Conservation (phyloP, 2,113 vertebrate species). For the Leiothrix lutea region DNA sequence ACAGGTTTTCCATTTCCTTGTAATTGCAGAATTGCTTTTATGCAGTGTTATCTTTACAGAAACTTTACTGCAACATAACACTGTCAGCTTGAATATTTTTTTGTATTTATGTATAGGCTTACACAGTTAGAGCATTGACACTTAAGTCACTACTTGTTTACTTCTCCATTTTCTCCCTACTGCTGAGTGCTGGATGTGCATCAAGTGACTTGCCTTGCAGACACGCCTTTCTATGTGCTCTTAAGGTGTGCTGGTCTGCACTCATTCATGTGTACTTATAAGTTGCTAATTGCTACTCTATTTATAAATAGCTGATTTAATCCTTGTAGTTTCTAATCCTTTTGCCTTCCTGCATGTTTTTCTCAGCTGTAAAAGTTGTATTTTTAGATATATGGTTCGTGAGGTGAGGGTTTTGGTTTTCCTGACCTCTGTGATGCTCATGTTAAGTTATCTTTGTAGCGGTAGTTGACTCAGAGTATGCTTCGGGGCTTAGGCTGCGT, state of each 20-base stretch:
- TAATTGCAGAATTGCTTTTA: not conserved
- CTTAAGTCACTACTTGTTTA: not conserved
- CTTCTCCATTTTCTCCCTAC: not conserved
- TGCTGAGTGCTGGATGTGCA: not conserved
- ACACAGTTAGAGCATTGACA: not conserved
- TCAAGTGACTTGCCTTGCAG: not conserved
- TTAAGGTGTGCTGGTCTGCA: fast-evolving
- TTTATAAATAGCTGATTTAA: not conserved
- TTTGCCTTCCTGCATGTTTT: not conserved
- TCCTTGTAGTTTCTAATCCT: not conserved
- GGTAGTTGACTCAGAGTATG: not conserved
- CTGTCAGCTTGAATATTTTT: not conserved
- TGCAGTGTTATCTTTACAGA: not conserved
- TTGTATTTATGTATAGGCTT: not conserved
- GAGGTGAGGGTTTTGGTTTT: not conserved
- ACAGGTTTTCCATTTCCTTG: not conserved
- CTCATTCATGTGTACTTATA: not conserved
- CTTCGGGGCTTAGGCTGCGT: not conserved
- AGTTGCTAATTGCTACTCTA: not conserved
- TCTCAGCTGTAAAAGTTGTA: not conserved
- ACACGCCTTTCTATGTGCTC: not conserved
- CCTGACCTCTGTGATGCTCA: not conserved
- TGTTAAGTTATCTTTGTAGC: not conserved
- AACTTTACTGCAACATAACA: not conserved
- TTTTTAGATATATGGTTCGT: not conserved